phyloP scores from a whole-genome alignment of 30 jellyfish, hydroid and myxozoan species.

The Aurelia aurita region DNA sequence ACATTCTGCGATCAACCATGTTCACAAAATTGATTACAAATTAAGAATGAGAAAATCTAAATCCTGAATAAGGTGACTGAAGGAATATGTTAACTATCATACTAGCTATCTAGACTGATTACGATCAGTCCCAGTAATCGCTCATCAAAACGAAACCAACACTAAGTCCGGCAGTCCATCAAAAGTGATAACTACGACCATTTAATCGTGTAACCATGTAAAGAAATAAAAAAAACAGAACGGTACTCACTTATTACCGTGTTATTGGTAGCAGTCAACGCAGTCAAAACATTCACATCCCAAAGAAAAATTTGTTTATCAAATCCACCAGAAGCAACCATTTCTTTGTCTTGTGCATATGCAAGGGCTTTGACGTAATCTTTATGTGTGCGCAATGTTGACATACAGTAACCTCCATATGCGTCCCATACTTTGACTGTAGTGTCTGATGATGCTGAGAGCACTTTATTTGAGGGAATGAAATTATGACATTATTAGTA shows the following conservation, averaged over 20 bases:
- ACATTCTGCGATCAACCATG: too few relatives aligned
- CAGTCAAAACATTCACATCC: slow-evolving; percentile 98
- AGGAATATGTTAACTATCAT: too few relatives aligned
- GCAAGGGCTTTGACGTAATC: slow-evolving; percentile 98
- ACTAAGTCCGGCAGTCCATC: too few relatives aligned
- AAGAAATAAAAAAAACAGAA: neutral
- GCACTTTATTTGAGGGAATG: slow-evolving; percentile 53
- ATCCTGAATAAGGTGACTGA: too few relatives aligned
- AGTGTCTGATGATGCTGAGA: slow-evolving; percentile 99
- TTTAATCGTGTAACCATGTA: too few relatives aligned
- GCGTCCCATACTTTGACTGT: slow-evolving; percentile 99
- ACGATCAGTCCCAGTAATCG: too few relatives aligned
- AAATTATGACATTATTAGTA: neutral
- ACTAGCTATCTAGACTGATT: too few relatives aligned
- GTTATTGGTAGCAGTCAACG: slow-evolving; percentile 95
- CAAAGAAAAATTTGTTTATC: slow-evolving; percentile 95
- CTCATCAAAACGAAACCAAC: too few relatives aligned
- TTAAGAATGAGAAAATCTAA: too few relatives aligned
- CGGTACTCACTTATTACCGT: slow-evolving; percentile 88
- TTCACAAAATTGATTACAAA: too few relatives aligned
- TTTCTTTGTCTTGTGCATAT: slow-evolving; percentile 94
- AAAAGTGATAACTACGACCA: too few relatives aligned
- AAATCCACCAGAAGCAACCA: slow-evolving; percentile 99
- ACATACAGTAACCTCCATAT: slow-evolving; percentile 96
- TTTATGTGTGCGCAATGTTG: slow-evolving; percentile 97